These are phyloP conservation scores for Zoanthus sociatus DNA, from an alignment of 92 coral and sea anemone genomes.

Conservation along the genomic window DNA sequence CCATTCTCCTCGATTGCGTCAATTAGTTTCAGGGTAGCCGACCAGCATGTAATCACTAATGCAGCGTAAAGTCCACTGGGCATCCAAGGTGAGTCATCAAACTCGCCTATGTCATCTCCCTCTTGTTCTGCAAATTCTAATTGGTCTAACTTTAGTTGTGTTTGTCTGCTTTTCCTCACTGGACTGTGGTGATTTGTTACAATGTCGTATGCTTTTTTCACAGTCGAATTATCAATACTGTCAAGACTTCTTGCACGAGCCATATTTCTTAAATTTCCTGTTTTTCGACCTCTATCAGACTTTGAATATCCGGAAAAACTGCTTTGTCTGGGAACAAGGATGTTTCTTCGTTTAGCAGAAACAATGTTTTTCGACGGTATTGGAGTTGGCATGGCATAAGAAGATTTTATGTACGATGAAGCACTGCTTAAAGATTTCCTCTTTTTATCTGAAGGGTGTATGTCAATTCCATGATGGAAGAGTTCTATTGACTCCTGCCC, in stretches of 20 bases:
- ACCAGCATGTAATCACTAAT: constrained; percentile 78
- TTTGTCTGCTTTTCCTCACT: constrained; percentile 39
- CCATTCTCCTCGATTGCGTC: constrained; percentile 85
- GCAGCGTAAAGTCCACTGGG: constrained; percentile 85
- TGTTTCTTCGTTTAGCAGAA: constrained; percentile 32
- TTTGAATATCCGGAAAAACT: constrained; percentile 9
- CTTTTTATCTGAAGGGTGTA: background rate
- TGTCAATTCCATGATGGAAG: background rate
- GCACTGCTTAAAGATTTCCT: background rate
- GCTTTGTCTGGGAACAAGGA: constrained; percentile 25
- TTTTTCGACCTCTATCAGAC: background rate
- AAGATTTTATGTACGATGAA: constrained; percentile 55
- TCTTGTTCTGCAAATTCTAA: constrained; percentile 45
- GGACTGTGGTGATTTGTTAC: constrained; percentile 19
- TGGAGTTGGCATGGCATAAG: constrained; percentile 70
- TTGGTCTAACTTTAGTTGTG: constrained; percentile 54
- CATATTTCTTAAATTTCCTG: background rate
- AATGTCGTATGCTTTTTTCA: constrained; percentile 79
- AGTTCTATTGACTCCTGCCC: background rate
- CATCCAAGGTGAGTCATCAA: constrained; percentile 71
- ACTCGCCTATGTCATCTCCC: constrained; percentile 13
- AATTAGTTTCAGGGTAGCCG: constrained; percentile 76
- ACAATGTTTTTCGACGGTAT: constrained; percentile 65
- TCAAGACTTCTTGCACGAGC: constrained; percentile 39
- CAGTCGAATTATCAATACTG: background rate